Percentiles rank a stretch among this genome's conserved stretches.
These are phyloP conservation scores for Siphamia tubifer DNA, from an alignment of 2,113 vertebrate genomes.

Conservation along the genomic window DNA sequence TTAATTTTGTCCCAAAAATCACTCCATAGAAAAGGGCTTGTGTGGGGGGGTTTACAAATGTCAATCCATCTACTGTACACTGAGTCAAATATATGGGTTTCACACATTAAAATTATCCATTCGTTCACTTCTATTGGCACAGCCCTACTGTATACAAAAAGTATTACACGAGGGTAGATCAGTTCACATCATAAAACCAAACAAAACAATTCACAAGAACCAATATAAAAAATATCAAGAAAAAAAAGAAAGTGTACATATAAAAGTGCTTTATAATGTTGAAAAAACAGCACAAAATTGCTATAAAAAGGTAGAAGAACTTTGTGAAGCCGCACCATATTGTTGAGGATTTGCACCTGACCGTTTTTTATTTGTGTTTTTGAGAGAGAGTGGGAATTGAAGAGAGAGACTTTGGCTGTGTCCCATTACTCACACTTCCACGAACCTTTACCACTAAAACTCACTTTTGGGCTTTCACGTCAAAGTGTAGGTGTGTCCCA, in stretches of 20 bases:
- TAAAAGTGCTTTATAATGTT: slow-evolving; percentile 84
- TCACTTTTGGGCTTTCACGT: too few species aligned
- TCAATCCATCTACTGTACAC: slow-evolving; percentile 65
- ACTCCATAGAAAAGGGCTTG: background rate
- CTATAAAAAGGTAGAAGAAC: slow-evolving; percentile 85
- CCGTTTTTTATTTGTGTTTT: slow-evolving; percentile 72
- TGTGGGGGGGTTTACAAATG: slow-evolving; percentile 24
- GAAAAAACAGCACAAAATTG: slow-evolving; percentile 83
- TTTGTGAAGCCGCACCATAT: slow-evolving; percentile 83
- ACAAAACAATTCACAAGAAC: slow-evolving; percentile 76
- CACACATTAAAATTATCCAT: slow-evolving; percentile 71
- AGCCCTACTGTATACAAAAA: slow-evolving; percentile 87
- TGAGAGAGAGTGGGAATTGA: slow-evolving; percentile 53
- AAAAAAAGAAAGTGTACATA: slow-evolving; percentile 77
- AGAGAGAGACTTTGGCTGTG: slow-evolving; percentile 47
- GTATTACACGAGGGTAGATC: slow-evolving; percentile 79
- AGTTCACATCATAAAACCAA: slow-evolving; percentile 84
- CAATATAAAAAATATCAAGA: slow-evolving; percentile 63
- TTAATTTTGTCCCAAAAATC: too few species aligned
- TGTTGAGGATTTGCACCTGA: slow-evolving; percentile 80
- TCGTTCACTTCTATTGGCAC: slow-evolving; percentile 82
- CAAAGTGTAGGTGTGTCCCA: too few species aligned
- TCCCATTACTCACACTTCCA: too few species aligned
- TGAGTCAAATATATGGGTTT: slow-evolving; percentile 64
- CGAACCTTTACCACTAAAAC: too few species aligned